A percentile compares a stretch with the other conserved stretches of the same genome.
Evolutionary conservation across 2,113 vertebrate species (phyloP).

Genomic region (Toxotes jaculatrix): DNA sequence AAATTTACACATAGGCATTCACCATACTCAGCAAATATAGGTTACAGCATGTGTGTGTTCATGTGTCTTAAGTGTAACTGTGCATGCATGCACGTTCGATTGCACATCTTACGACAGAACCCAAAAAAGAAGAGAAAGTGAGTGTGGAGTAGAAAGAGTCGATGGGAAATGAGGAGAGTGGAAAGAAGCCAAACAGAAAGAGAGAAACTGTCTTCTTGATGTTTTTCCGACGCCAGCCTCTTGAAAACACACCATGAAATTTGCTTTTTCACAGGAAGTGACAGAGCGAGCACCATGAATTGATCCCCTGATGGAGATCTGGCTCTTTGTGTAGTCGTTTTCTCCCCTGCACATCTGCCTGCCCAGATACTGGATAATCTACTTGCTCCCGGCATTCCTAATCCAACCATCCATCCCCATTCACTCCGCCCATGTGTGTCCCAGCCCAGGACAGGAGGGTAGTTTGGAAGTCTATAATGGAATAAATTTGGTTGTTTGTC

Average conservation of each 20-base stretch:
- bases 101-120: slow-evolving; percentile 44
- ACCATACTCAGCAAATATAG: slow-evolving; percentile 81
- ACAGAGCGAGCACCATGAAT: slow-evolving; percentile 75
- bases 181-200: slow-evolving; percentile 15
- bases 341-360: slow-evolving; percentile 81
- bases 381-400: slow-evolving; percentile 79
- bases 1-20: slow-evolving; percentile 80
- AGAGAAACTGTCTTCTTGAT: slow-evolving; percentile 56
- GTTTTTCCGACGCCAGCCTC: slow-evolving; percentile 66
- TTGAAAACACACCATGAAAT: slow-evolving; percentile 83
- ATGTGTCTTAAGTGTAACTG: slow-evolving; percentile 51
- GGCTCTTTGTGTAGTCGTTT: slow-evolving; percentile 80
- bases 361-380: slow-evolving; percentile 85
- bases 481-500: slow-evolving; percentile 76
- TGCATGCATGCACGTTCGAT: slow-evolving; percentile 51
- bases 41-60: slow-evolving; percentile 64
- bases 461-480: slow-evolving; percentile 75
- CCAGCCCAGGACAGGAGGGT: slow-evolving; percentile 71
- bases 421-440: slow-evolving; percentile 74
- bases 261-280: slow-evolving; percentile 83
- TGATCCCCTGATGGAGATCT: slow-evolving; percentile 84
- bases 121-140: slow-evolving; percentile 27
- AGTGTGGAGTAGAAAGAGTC: slow-evolving; percentile 20
- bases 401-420: slow-evolving; percentile 80
- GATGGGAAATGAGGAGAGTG: slow-evolving; percentile 4